Conservation (phyloP, 1,140 invertebrate species). For the Latrodectus geometricus region DNA sequence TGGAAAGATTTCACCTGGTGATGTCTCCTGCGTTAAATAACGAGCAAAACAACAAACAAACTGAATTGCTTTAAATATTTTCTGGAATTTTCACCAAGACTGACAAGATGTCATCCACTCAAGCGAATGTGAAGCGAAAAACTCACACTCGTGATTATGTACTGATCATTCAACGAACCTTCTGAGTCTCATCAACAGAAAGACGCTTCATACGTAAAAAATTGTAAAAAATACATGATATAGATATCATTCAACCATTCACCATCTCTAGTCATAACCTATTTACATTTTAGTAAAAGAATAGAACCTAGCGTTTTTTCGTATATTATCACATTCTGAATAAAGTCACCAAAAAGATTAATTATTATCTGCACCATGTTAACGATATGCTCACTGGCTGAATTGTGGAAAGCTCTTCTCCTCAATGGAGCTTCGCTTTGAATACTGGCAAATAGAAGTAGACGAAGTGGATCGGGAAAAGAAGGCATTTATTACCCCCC, state of each 20-base stretch:
- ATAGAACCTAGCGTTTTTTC: not conserved
- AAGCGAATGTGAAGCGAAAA: not conserved
- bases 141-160: not conserved
- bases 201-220: not conserved
- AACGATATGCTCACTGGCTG: not conserved
- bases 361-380: not conserved
- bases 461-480: not conserved
- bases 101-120: not conserved
- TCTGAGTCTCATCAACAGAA: not conserved
- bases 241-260: not conserved
- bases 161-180: not conserved
- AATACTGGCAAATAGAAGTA: not conserved
- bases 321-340: not conserved
- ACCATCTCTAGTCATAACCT: not conserved
- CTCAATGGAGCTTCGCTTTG: not conserved
- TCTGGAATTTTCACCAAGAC: slow-evolving; percentile 4
- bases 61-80: not conserved
- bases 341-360: not conserved
- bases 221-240: slow-evolving; percentile 1
- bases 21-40: not conserved
- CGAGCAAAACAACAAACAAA: not conserved
- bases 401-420: not conserved
- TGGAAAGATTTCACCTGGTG: not conserved
- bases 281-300: not conserved
- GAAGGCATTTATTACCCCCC: not conserved